A percentile compares a stretch with the other conserved stretches of the same genome.
Conservation (phyloP, 2,113 vertebrate genomes). For the Sorex fumeus region DNA sequence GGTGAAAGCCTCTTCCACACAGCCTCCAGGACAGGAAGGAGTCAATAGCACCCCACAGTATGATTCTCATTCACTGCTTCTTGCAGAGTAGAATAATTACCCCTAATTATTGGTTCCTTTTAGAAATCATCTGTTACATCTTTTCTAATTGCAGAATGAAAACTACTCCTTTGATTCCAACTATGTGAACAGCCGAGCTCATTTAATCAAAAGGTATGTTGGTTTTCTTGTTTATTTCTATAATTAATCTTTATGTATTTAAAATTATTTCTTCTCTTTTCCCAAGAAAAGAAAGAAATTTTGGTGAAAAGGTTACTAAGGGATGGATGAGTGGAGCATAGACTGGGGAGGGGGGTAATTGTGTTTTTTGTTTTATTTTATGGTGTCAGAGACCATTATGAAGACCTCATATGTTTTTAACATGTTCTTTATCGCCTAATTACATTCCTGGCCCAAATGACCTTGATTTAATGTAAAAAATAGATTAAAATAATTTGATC, state of each 20-base stretch:
- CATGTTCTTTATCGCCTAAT: too few species aligned
- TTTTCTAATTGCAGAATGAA: conserved; percentile 94
- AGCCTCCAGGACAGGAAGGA: neutral
- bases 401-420: too few species aligned
- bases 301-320: too few species aligned
- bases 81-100: neutral
- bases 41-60: neutral
- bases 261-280: too few species aligned
- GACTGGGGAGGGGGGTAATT: too few species aligned
- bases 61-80: conserved; percentile 43
- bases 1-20: neutral
- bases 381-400: too few species aligned
- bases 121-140: conserved; percentile 69
- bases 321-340: too few species aligned
- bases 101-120: neutral
- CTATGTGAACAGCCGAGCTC: conserved; percentile 99
- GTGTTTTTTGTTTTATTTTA: too few species aligned
- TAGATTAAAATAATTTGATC: conserved; percentile 13
- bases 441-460: neutral
- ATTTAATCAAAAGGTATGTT: conserved; percentile 99
- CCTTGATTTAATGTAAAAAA: conserved; percentile 76
- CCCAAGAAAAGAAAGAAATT: too few species aligned
- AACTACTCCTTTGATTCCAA: conserved; percentile 99
- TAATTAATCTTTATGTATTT: conserved; percentile 17
- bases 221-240: conserved; percentile 71